Evolutionary conservation across 2,888 invertebrate species (phyloP).

Genomic region (Heteromurus nitidus): DNA sequence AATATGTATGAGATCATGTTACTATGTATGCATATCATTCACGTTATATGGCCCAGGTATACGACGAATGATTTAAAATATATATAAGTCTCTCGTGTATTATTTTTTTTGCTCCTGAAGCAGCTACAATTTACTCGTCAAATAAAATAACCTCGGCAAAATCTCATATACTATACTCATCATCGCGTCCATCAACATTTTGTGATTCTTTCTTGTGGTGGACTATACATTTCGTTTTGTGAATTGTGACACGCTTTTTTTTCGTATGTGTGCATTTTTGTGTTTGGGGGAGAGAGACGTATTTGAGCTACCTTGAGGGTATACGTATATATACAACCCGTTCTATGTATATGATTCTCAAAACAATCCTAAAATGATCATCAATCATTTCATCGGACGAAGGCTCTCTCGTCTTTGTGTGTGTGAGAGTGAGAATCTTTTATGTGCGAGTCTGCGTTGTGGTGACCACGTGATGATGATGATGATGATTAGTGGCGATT

Average conservation of each 20-base stretch:
- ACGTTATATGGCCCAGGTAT: too few relatives aligned
- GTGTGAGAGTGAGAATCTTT: neutral
- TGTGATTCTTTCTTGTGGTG: conserved; percentile 21
- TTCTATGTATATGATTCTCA: neutral
- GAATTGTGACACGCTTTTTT: neutral
- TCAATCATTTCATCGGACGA: neutral
- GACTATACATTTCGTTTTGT: neutral
- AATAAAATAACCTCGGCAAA: too few relatives aligned
- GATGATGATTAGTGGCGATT: neutral
- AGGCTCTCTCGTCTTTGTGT: neutral
- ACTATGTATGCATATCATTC: neutral
- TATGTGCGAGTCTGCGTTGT: too few relatives aligned
- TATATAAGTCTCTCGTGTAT: too few relatives aligned
- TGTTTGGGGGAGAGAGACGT: too few relatives aligned
- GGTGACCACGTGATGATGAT: neutral
- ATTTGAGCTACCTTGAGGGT: too few relatives aligned
- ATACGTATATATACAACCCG: neutral
- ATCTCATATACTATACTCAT: too few relatives aligned
- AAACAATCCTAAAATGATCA: neutral
- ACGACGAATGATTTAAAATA: too few relatives aligned
- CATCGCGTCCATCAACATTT: too few relatives aligned
- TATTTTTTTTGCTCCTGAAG: too few relatives aligned
- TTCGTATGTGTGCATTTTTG: neutral
- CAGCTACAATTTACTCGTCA: too few relatives aligned
- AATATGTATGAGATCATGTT: conserved; percentile 40